Evolutionary conservation across 2,888 invertebrate species (phyloP).

Genomic region (Cephalotes varians): DNA sequence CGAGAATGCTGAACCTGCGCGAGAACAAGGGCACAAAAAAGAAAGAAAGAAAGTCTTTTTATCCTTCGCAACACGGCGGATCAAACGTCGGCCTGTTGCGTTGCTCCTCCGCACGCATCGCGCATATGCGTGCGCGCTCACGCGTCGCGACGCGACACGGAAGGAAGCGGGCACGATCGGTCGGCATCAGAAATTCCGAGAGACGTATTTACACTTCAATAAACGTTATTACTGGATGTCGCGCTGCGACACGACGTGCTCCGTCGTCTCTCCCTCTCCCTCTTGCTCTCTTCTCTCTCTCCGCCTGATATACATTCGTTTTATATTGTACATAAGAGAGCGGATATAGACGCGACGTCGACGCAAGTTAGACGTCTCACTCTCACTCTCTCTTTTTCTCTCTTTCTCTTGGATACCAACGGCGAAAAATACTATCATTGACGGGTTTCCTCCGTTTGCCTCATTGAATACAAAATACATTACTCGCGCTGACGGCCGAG

Average conservation of each 20-base stretch:
- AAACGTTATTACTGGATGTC: conserved; percentile 79
- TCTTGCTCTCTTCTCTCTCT: conserved; percentile 25
- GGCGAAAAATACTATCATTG: not conserved
- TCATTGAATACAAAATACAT: conserved; percentile 70
- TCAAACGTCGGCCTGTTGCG: conserved; percentile 60
- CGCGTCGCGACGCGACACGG: conserved; percentile 37
- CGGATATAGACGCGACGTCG: conserved; percentile 13
- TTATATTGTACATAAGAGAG: conserved; percentile 23
- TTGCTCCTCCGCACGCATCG: conserved; percentile 29
- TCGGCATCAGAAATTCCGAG: conserved; percentile 73
- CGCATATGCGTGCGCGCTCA: conserved; percentile 58
- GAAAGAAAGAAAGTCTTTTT: not conserved
- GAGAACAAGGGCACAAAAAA: conserved; percentile 1
- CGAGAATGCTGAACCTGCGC: conserved; percentile 41
- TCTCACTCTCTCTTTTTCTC: not conserved
- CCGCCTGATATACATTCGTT: conserved; percentile 62
- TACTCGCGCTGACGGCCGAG: conserved; percentile 53
- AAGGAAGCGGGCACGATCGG: conserved; percentile 8
- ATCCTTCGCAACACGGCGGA: conserved; percentile 47
- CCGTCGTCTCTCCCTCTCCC: conserved; percentile 13
- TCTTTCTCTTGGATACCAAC: not conserved
- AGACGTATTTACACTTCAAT: conserved; percentile 79
- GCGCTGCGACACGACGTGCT: conserved; percentile 39
- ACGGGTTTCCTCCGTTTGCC: conserved; percentile 43
- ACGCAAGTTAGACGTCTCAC: conserved; percentile 16